phyloP scores from a whole-genome alignment of 2,797 vertebrate genomes.

The Lepidocolaptes lacrymiger region DNA sequence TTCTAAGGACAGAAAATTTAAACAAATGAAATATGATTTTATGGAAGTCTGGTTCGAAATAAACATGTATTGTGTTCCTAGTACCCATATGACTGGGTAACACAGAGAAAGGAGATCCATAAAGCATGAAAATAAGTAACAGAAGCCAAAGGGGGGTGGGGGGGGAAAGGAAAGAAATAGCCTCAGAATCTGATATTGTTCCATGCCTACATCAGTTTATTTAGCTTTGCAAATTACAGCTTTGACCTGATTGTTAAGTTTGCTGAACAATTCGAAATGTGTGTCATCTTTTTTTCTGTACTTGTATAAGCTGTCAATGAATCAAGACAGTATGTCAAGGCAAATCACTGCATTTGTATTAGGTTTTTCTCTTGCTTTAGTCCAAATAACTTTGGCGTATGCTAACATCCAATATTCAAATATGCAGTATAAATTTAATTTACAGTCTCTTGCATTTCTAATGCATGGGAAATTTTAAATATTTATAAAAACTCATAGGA shows the following conservation, averaged over 20 bases:
- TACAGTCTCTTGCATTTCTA: slow-evolving; percentile 9
- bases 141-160: not conserved
- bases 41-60: not conserved
- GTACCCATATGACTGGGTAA: not conserved
- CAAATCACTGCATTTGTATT: slow-evolving; percentile 30
- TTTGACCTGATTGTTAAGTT: slow-evolving; percentile 7
- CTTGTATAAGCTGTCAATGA: not conserved
- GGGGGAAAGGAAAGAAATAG: not conserved
- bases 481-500: slow-evolving; percentile 45
- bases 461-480: slow-evolving; percentile 33
- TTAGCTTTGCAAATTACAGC: slow-evolving; percentile 24
- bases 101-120: not conserved
- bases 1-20: not conserved
- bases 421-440: slow-evolving; percentile 45
- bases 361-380: not conserved
- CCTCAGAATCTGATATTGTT: not conserved
- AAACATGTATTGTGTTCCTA: not conserved
- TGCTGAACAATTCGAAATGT: not conserved
- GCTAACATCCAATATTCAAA: slow-evolving; percentile 23
- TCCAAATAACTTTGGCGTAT: not conserved
- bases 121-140: not conserved
- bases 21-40: not conserved
- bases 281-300: not conserved
- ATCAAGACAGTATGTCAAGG: slow-evolving; percentile 1
- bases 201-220: not conserved